phyloP scores from a whole-genome alignment of 2,113 vertebrate species.

The Tachuris rubrigastra region DNA sequence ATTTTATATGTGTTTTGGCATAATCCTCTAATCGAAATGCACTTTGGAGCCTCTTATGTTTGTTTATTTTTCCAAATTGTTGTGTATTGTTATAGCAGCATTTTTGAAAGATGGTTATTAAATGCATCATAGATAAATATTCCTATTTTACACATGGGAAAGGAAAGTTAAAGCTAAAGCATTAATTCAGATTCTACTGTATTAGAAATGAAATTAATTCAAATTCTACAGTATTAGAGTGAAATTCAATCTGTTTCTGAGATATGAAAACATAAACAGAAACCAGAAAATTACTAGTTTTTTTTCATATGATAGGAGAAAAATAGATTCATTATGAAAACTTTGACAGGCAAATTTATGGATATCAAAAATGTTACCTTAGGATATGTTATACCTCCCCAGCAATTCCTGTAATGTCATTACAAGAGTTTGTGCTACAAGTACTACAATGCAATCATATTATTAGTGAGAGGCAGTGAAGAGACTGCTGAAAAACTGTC shows the following conservation, averaged over 20 bases:
- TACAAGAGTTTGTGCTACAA: background rate
- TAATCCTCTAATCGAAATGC: background rate
- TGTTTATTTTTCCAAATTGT: background rate
- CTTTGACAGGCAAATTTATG: slow-evolving; percentile 12
- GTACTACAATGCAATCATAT: background rate
- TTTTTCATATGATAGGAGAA: background rate
- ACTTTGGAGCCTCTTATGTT: background rate
- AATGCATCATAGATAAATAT: background rate
- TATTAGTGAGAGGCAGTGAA: background rate
- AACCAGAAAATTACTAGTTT: background rate
- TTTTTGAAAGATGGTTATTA: slow-evolving; percentile 10
- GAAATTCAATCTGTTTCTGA: slow-evolving; percentile 14
- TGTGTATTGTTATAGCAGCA: background rate
- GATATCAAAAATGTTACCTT: background rate
- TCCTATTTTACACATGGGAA: background rate
- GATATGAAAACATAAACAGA: background rate
- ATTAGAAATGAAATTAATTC: background rate
- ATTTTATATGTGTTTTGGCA: slow-evolving; percentile 34
- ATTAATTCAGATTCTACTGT: background rate
- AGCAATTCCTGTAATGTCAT: background rate
- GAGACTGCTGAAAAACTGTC: background rate
- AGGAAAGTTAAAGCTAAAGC: background rate
- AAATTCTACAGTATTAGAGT: background rate
- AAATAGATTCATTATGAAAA: background rate
- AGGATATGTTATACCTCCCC: background rate